Conservation (phyloP, 2,797 vertebrate genomes). For the Karalla daura region DNA sequence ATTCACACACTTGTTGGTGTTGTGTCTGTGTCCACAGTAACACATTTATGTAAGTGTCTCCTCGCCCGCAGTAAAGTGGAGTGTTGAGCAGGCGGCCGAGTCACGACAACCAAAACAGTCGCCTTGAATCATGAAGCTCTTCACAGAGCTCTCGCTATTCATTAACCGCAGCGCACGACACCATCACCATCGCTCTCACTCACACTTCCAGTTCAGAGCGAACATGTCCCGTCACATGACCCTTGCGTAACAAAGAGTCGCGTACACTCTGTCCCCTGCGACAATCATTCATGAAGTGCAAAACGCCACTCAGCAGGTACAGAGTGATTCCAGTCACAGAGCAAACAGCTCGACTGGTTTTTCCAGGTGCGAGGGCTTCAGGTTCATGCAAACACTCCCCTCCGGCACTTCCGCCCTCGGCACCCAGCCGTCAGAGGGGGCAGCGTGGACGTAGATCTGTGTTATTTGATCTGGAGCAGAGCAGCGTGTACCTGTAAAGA, state of each 20-base stretch:
- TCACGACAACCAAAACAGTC: constrained; percentile 55
- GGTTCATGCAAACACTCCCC: constrained; percentile 45
- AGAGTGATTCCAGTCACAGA: constrained; percentile 41
- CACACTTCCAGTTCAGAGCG: constrained; percentile 28
- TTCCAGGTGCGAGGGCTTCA: constrained; percentile 57
- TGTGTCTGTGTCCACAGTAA: constrained; percentile 33
- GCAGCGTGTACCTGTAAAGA: constrained; percentile 40
- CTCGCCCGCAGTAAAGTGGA: constrained; percentile 12
- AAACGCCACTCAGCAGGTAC: constrained; percentile 49
- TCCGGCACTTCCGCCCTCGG: constrained; percentile 41
- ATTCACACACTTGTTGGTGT: constrained; percentile 21
- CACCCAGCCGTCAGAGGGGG: constrained; percentile 40
- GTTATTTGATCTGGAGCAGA: constrained; percentile 39
- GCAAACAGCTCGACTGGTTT: constrained; percentile 57
- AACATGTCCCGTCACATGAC: constrained; percentile 26
- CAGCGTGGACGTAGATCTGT: constrained; percentile 28
- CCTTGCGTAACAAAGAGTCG: constrained; percentile 26
- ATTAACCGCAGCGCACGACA: constrained; percentile 41
- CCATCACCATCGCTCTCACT: too few relatives aligned
- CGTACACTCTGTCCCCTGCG: constrained; percentile 32
- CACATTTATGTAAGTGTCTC: constrained; percentile 58
- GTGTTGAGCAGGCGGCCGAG: constrained; percentile 50
- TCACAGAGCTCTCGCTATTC: constrained; percentile 27
- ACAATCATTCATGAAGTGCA: constrained; percentile 34
- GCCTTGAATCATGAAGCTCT: constrained; percentile 41